These are phyloP conservation scores for Oophaga sylvatica DNA, from an alignment of 2,797 vertebrate genomes.

Conservation along the genomic window DNA sequence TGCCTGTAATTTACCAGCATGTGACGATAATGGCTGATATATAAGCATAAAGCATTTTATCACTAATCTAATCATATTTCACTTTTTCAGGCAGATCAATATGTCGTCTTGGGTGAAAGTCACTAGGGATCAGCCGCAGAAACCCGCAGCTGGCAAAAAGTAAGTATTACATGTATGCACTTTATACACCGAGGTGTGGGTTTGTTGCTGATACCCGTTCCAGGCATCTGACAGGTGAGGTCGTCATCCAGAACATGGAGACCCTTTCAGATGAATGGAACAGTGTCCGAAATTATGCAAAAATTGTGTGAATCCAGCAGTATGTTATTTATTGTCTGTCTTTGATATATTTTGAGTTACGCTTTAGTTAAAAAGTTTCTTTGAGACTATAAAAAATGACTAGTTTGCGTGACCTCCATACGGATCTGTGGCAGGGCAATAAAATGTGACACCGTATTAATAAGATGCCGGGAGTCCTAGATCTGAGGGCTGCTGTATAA, in stretches of 20 bases:
- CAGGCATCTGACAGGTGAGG: too few relatives aligned
- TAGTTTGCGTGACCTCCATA: not conserved
- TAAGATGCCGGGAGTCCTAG: conserved; percentile 1
- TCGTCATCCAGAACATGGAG: too few relatives aligned
- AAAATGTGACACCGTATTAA: not conserved
- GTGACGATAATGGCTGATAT: too few relatives aligned
- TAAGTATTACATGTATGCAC: conserved; percentile 59
- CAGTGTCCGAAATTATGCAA: too few relatives aligned
- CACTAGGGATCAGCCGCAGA: conserved; percentile 67
- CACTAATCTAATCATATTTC: not conserved
- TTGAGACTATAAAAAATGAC: not conserved
- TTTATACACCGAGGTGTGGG: not conserved
- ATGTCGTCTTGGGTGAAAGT: conserved; percentile 78
- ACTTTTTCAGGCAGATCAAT: conserved; percentile 60
- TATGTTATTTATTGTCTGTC: too few relatives aligned
- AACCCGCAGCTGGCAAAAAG: conserved; percentile 75
- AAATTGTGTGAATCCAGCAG: too few relatives aligned
- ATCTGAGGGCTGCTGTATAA: not conserved
- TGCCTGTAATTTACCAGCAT: too few relatives aligned
- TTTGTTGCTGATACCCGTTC: too few relatives aligned
- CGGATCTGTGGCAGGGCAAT: too few relatives aligned
- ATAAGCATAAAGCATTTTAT: not conserved
- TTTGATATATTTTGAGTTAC: too few relatives aligned
- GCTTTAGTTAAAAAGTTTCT: not conserved
- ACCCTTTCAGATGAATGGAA: too few relatives aligned